Conservation (phyloP, 2,888 invertebrate species). For the Drosophila kanekoi region DNA sequence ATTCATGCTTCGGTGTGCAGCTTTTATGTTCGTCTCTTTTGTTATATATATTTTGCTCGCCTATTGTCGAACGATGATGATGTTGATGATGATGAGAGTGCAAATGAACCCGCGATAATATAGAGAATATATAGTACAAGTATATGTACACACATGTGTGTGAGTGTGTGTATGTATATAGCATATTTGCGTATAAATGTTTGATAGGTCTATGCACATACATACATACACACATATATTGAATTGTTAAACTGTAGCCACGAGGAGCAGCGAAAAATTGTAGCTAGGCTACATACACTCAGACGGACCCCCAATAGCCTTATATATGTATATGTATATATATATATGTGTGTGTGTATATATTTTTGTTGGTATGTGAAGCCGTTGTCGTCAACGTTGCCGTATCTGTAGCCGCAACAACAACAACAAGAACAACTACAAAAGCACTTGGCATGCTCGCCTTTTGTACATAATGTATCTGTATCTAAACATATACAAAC, state of each 20-base stretch:
- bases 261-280: conserved; percentile 45
- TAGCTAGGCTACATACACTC: conserved; percentile 25
- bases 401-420: conserved; percentile 46
- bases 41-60: conserved; percentile 3
- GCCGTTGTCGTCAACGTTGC: conserved; percentile 37
- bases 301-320: conserved; percentile 31
- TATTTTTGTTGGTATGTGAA: conserved; percentile 14
- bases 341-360: neutral
- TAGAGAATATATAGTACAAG: conserved; percentile 4
- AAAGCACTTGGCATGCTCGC: conserved; percentile 49
- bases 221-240: conserved; percentile 10
- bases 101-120: conserved; percentile 37
- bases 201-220: conserved; percentile 1
- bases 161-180: neutral
- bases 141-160: conserved; percentile 13
- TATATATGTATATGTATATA: neutral
- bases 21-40: neutral
- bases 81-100: conserved; percentile 1
- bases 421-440: conserved; percentile 42
- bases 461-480: conserved; percentile 68
- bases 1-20: no score
- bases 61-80: neutral
- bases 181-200: no score
- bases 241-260: conserved; percentile 63
- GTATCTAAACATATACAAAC: conserved; percentile 62